Percentiles rank a stretch among this genome's conserved stretches.
These are phyloP conservation scores for Heliconius ismenius DNA, from an alignment of 2,888 invertebrate species.

Conservation along the genomic window DNA sequence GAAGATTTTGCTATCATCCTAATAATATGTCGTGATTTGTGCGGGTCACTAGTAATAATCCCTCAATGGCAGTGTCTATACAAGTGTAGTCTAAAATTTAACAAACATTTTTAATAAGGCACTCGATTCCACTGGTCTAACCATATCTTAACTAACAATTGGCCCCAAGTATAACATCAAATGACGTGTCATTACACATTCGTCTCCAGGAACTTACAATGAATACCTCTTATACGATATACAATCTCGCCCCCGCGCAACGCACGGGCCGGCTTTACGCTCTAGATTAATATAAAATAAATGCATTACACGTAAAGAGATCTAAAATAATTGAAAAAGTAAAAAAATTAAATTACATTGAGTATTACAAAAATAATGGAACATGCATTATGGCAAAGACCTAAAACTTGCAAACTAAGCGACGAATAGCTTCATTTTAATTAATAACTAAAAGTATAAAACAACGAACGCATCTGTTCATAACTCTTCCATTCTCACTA, in stretches of 20 bases:
- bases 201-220: slow-evolving; percentile 65
- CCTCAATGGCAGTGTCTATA: slow-evolving; percentile 65
- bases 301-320: slow-evolving; percentile 81
- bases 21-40: slow-evolving; percentile 58
- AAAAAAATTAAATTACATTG: slow-evolving; percentile 75
- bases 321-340: slow-evolving; percentile 78
- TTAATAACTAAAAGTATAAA: slow-evolving; percentile 61
- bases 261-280: slow-evolving; percentile 59
- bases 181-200: slow-evolving; percentile 58
- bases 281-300: slow-evolving; percentile 74
- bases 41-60: slow-evolving; percentile 46
- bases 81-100: slow-evolving; percentile 54
- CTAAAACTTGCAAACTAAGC: slow-evolving; percentile 79
- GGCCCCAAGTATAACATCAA: slow-evolving; percentile 62
- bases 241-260: slow-evolving; percentile 51
- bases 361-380: slow-evolving; percentile 82
- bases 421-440: slow-evolving; percentile 77
- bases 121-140: slow-evolving; percentile 58
- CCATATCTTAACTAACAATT: slow-evolving; percentile 57
- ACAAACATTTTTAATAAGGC: slow-evolving; percentile 64
- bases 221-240: slow-evolving; percentile 54
- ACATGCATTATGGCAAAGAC: slow-evolving; percentile 83
- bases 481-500: slow-evolving; percentile 44
- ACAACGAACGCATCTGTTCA: slow-evolving; percentile 49
- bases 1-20: slow-evolving; percentile 70